phyloP scores from a whole-genome alignment of 2,797 vertebrate genomes.

The Morus bassanus region DNA sequence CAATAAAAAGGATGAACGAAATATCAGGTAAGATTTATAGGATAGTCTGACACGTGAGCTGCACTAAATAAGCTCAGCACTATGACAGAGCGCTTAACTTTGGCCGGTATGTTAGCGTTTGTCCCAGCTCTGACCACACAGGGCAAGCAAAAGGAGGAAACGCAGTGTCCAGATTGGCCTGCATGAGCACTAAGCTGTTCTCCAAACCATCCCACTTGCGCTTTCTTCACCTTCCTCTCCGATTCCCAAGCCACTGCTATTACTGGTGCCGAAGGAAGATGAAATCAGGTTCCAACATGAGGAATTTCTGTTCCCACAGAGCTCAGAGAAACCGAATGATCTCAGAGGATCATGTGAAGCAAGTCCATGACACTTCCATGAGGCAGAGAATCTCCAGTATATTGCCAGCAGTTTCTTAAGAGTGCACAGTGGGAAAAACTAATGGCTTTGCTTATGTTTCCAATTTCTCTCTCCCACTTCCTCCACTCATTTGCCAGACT shows the following conservation, averaged over 20 bases:
- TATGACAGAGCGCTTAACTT: not conserved
- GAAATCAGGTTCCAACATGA: slow-evolving; percentile 22
- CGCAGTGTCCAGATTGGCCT: not conserved
- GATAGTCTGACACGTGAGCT: rapidly evolving
- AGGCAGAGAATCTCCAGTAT: slow-evolving; percentile 45
- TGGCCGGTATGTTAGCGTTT: not conserved
- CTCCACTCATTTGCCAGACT: slow-evolving; percentile 52
- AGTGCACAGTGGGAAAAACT: slow-evolving; percentile 67
- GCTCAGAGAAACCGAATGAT: slow-evolving; percentile 65
- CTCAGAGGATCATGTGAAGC: slow-evolving; percentile 68
- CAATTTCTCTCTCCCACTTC: slow-evolving; percentile 67
- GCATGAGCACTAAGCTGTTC: not conserved
- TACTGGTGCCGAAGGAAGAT: slow-evolving; percentile 24
- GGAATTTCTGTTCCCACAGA: slow-evolving; percentile 69
- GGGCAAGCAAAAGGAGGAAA: not conserved
- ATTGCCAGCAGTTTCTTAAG: slow-evolving; percentile 55
- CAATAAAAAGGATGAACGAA: not conserved
- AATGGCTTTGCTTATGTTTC: slow-evolving; percentile 59
- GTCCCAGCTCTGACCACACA: not conserved
- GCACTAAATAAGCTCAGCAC: not conserved
- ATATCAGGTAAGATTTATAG: not conserved
- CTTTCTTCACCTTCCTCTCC: slow-evolving; percentile 10
- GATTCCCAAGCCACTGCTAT: slow-evolving; percentile 22
- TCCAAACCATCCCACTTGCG: not conserved
- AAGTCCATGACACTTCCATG: slow-evolving; percentile 67